Evolutionary conservation across 2,888 invertebrate species (phyloP).

Genomic region (Keiferia lycopersicella): DNA sequence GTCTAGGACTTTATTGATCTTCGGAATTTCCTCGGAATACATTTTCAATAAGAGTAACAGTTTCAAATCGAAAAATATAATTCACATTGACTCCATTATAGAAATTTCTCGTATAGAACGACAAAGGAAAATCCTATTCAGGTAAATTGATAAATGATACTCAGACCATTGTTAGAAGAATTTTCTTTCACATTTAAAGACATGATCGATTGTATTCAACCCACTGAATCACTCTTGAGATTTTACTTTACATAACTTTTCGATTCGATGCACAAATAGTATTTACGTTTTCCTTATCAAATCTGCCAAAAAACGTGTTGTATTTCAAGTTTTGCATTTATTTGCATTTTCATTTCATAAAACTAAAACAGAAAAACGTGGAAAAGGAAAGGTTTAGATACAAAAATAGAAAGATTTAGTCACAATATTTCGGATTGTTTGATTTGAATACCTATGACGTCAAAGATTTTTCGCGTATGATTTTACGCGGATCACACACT

Average conservation of each 20-base stretch:
- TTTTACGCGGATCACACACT: no score
- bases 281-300: neutral
- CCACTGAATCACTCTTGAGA: conserved; percentile 29
- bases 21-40: neutral
- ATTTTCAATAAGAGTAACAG: no score
- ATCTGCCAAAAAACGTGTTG: no score
- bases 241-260: neutral
- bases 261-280: neutral
- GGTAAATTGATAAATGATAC: conserved; percentile 35
- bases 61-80: neutral
- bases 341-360: no score
- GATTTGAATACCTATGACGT: no score
- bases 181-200: conserved; percentile 31
- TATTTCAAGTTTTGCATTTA: no score
- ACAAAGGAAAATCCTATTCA: conserved; percentile 31
- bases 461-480: no score
- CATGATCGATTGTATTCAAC: conserved; percentile 25
- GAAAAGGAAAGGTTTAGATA: no score
- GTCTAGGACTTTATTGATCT: no score
- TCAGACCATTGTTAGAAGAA: conserved; percentile 30
- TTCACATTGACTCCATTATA: conserved; percentile 25
- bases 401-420: no score
- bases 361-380: no score
- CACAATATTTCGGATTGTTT: no score
- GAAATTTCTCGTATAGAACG: conserved; percentile 28